Percentiles rank a stretch among this genome's conserved stretches.
Evolutionary conservation across 2,888 invertebrate species (phyloP).

Genomic region (Ommatoiulus sabulosus): DNA sequence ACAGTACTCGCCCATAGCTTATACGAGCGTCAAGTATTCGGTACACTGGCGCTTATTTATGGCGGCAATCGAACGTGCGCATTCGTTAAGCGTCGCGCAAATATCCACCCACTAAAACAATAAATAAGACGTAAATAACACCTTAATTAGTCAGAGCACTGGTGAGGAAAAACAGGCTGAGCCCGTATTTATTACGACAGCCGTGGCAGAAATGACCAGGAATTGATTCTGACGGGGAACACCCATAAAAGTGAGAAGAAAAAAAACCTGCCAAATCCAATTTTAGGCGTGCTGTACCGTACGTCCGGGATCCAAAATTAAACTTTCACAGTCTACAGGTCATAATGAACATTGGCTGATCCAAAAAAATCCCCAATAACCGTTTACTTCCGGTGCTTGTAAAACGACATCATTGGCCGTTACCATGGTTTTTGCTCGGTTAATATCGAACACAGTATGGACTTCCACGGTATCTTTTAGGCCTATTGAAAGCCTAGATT

Average conservation of each 20-base stretch:
- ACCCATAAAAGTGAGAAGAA: background rate
- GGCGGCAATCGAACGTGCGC: background rate
- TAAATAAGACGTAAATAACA: conserved; percentile 33
- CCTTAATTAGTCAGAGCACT: background rate
- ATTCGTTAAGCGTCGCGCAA: background rate
- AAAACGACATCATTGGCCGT: too few relatives aligned
- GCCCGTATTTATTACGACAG: background rate
- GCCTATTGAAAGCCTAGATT: too few relatives aligned
- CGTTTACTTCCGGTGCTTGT: too few relatives aligned
- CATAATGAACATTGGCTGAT: too few relatives aligned
- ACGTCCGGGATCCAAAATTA: too few relatives aligned
- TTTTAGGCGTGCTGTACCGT: background rate
- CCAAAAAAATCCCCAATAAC: too few relatives aligned
- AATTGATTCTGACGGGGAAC: background rate
- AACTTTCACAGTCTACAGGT: too few relatives aligned
- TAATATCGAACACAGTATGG: too few relatives aligned
- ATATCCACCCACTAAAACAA: conserved; percentile 40
- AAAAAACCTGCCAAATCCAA: background rate
- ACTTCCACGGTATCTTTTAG: too few relatives aligned
- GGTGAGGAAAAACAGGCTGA: background rate
- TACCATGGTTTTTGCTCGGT: too few relatives aligned
- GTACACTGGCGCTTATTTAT: background rate
- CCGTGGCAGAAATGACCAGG: too few relatives aligned
- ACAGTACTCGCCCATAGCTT: background rate
- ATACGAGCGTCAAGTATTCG: background rate